Base-by-base conservation (phyloP, 2,888 invertebrate genomes). In the Steromphala cineraria region DNA sequence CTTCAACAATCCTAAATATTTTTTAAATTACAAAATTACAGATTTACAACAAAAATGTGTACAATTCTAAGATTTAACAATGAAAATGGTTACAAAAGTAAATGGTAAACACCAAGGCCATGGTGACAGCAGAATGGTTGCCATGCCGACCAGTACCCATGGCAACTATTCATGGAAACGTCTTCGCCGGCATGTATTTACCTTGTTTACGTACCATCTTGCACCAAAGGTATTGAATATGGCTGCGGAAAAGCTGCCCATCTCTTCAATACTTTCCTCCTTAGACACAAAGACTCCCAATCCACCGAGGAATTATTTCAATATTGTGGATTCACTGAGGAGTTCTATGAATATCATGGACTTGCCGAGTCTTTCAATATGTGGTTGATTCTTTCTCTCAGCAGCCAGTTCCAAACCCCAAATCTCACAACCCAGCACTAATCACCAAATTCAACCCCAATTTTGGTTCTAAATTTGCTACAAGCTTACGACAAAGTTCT, bases 131-230 rank as follows among this genome's bases (percentile, higher is more conserved):
- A 36, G 71, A 71, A 71, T 71, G 40, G 71, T 71, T 71, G 71
- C 71, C 71, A 71, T 71, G 40, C 36, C 28, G 36, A 71, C 71
- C 2, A 17, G 21, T 36, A 71, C 3, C 71, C 71, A 71, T 71
- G 71, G 40, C 71, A 71, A 71, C 71, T 71, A 71, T 71, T 71
- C 71, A 19, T 62, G 71, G 71, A 19, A 71, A 19, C 71, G 36
- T 19, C 36, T 71, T 40, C 31, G 28, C 40, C 31, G 71, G 40
- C 71, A 15, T 71, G 71, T 36, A 19, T 36, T 71, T 71, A 71
- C 71, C 71, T 71, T 36, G 36, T 28, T 36, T 71, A 71, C 71
- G 71, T 71, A 71, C 71, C 71, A 71, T 13, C 36, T 19, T 56
- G 56, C 31, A 17, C 40, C 71, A 71, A 31, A 31, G 36, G 56